phyloP scores from a whole-genome alignment of 2,113 vertebrate species.

The Cacatua alba region DNA sequence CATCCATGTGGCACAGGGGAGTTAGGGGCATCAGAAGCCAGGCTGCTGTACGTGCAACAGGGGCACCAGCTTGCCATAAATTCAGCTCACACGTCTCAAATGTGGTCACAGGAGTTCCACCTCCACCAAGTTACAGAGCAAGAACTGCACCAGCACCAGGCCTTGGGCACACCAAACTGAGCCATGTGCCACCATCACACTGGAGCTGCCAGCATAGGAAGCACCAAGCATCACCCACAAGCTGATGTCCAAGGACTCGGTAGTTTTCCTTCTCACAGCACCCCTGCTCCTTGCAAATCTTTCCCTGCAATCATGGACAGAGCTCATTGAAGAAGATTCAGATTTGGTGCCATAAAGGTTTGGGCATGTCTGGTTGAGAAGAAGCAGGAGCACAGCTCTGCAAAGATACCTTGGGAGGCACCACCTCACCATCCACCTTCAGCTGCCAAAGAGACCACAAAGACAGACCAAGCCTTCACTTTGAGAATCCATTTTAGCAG shows the following conservation, averaged over 20 bases:
- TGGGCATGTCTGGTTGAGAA: not conserved
- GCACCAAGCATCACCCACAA: fast-evolving
- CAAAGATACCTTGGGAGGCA: too few species aligned
- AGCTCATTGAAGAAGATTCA: fast-evolving
- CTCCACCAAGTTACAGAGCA: not conserved
- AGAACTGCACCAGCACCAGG: not conserved
- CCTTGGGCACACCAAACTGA: not conserved
- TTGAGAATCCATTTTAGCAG: fast-evolving
- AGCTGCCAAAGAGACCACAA: not conserved
- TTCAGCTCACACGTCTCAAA: fast-evolving
- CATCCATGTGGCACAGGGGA: not conserved
- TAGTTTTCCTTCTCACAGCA: not conserved
- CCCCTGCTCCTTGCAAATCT: not conserved
- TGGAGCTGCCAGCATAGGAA: fast-evolving
- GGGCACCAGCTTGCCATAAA: not conserved
- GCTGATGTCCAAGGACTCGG: fast-evolving
- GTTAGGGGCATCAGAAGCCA: fast-evolving
- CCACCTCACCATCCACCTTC: not conserved
- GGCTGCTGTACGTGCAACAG: fast-evolving
- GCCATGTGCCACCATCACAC: fast-evolving
- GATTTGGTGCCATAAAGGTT: not conserved
- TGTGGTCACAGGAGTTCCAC: fast-evolving
- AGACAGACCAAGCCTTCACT: too few species aligned
- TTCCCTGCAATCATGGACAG: fast-evolving
- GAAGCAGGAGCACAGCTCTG: not conserved